A percentile compares a stretch with the other conserved stretches of the same genome.
These are phyloP conservation scores for Aspidiotus rigidus DNA, from an alignment of 2,888 invertebrate species.

Conservation along the genomic window DNA sequence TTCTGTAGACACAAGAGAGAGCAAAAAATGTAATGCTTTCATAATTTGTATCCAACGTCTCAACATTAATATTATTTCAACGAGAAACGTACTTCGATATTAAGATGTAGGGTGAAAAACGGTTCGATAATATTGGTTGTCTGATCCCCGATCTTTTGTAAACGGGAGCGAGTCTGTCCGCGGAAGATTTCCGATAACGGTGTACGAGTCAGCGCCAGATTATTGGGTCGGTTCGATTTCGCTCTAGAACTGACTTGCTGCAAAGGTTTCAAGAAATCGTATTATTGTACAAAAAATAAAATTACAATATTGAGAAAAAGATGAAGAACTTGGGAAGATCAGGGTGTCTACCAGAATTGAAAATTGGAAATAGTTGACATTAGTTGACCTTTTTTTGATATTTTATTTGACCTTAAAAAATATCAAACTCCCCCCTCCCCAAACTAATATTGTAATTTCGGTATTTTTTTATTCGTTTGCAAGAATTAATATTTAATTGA, in stretches of 20 bases:
- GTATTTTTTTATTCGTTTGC: too few species aligned
- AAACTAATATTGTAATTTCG: too few species aligned
- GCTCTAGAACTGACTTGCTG: constrained; percentile 71
- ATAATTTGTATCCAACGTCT: constrained; percentile 6
- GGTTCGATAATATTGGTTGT: constrained; percentile 89
- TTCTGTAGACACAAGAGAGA: constrained; percentile 49
- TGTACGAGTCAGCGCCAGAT: constrained; percentile 70
- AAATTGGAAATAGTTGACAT: too few species aligned
- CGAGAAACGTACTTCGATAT: constrained; percentile 65
- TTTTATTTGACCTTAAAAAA: too few species aligned
- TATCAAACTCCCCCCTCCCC: too few species aligned
- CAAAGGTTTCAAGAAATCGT: constrained; percentile 34
- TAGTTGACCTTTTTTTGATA: too few species aligned
- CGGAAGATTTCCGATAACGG: constrained; percentile 89
- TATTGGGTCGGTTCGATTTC: constrained; percentile 77
- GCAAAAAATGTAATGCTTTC: constrained; percentile 3
- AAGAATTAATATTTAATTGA: too few species aligned
- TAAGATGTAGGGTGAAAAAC: constrained; percentile 88
- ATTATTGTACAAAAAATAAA: too few species aligned
- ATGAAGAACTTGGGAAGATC: too few species aligned
- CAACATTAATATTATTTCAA: neutral
- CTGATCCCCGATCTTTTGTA: constrained; percentile 58
- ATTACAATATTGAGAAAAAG: too few species aligned
- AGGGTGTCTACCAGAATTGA: too few species aligned
- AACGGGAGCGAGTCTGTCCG: constrained; percentile 75